Evolutionary conservation across 2,888 invertebrate genomes (phyloP), one percentile per base, ranked within the genome.

Genomic region (Tiliacea aurago): DNA sequence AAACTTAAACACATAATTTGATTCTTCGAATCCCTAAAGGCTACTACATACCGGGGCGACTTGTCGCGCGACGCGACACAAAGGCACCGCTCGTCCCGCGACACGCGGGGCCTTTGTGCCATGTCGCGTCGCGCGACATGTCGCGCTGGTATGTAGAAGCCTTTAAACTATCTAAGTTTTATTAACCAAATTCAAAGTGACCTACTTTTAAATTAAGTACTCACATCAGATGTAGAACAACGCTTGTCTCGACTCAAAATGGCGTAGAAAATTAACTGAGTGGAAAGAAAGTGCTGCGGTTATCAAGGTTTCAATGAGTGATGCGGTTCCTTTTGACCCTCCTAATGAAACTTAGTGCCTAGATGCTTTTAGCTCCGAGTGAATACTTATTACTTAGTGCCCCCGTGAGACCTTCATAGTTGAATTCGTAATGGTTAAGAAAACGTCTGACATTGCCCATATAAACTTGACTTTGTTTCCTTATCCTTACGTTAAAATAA

Each of bases 251-350:
- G 23, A 51, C 33, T 33, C 23, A 59, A 71, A 65, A 43, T 49
- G 33, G 33, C 28, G 18, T 4, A 2, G 20, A 49, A 47, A 75
- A 68, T 69, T 13, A 23, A 33, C 33, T n/a, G 49, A 77, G 77
- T 71, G 58, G 33, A 53, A 76, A 47, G 47, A 45, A 51, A 56
- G 28, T 45, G 55, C 13, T 61, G n/a, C 4, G 55, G 55, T 70
- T 28, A 20, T 9, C 11, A 28, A 37, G 43, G 43, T 55, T 53
- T 15, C 33, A 47, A 61, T 55, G 61, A 66, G 45, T 41, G 61
- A 61, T 78, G 37, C 47, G 79, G 65, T 62, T 10, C 13, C 62
- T 51, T 65, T 62, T 78, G 73, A 20, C 45, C 20, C 28, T 49
- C n/a, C 2, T 73, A 66, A 66, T 78, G 55, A 45, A 49, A 18